phyloP scores from a whole-genome alignment of 2,113 vertebrate genomes.

The Heptranchias perlo region DNA sequence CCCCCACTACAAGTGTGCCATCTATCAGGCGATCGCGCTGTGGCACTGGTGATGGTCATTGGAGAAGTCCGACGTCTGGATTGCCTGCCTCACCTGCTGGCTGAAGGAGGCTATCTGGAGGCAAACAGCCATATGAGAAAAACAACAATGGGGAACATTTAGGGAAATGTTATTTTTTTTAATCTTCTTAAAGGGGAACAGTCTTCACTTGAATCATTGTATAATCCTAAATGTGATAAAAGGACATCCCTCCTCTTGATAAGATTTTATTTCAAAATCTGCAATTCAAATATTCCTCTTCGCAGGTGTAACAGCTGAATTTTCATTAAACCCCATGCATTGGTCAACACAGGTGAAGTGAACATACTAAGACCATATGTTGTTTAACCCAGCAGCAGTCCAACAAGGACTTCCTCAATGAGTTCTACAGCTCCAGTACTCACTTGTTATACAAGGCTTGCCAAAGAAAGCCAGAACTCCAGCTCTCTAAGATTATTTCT shows the following conservation, averaged over 20 bases:
- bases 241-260: slow-evolving; percentile 13
- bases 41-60: slow-evolving; percentile 32
- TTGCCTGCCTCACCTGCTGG: slow-evolving; percentile 36
- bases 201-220: slow-evolving; percentile 34
- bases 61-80: slow-evolving; percentile 31
- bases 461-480: slow-evolving; percentile 5
- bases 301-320: background rate
- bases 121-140: slow-evolving; percentile 39
- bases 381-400: background rate
- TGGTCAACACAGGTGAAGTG: background rate
- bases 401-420: background rate
- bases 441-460: background rate
- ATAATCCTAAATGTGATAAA: slow-evolving; percentile 35
- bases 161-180: slow-evolving; percentile 34
- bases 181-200: slow-evolving; percentile 38
- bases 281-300: background rate
- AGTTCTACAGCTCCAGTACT: background rate
- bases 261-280: slow-evolving; percentile 15
- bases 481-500: slow-evolving; percentile 1
- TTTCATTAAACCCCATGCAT: slow-evolving; percentile 12
- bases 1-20: slow-evolving; percentile 38
- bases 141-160: slow-evolving; percentile 37
- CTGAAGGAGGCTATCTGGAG: slow-evolving; percentile 38
- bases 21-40: slow-evolving; percentile 35
- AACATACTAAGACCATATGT: background rate